Percentiles rank a stretch among this genome's conserved stretches.
Evolutionary conservation across 2,113 vertebrate genomes (phyloP).

Genomic region (Anser brachyrhynchus): DNA sequence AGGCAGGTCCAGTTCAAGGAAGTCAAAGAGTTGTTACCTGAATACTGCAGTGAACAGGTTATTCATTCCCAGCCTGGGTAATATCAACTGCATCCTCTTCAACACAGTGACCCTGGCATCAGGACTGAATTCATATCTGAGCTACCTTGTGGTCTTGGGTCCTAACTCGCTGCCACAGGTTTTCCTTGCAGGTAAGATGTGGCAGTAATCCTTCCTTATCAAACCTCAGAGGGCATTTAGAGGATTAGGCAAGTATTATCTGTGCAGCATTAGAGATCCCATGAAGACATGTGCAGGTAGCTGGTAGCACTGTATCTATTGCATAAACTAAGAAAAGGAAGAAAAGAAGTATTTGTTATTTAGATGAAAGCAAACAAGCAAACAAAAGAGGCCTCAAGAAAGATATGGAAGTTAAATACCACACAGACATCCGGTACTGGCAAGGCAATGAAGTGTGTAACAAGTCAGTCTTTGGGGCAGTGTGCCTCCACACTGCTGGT

Average conservation of each 20-base stretch:
- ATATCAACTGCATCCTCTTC: background rate
- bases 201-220: background rate
- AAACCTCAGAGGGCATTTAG: background rate
- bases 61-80: background rate
- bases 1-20: background rate
- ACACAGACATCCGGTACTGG: accelerated
- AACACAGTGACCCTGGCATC: accelerated
- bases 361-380: background rate
- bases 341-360: background rate
- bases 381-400: background rate
- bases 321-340: background rate
- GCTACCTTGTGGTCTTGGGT: background rate
- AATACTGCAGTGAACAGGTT: background rate
- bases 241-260: background rate
- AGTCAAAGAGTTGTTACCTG: background rate
- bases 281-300: background rate
- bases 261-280: background rate
- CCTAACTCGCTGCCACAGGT: accelerated
- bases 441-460: background rate
- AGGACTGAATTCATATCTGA: background rate
- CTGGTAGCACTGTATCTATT: background rate
- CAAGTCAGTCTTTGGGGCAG: background rate
- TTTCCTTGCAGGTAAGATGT: background rate
- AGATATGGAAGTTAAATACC: background rate
- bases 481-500: accelerated